Conservation (phyloP, 2,797 vertebrate species). For the Notamacropus eugenii region DNA sequence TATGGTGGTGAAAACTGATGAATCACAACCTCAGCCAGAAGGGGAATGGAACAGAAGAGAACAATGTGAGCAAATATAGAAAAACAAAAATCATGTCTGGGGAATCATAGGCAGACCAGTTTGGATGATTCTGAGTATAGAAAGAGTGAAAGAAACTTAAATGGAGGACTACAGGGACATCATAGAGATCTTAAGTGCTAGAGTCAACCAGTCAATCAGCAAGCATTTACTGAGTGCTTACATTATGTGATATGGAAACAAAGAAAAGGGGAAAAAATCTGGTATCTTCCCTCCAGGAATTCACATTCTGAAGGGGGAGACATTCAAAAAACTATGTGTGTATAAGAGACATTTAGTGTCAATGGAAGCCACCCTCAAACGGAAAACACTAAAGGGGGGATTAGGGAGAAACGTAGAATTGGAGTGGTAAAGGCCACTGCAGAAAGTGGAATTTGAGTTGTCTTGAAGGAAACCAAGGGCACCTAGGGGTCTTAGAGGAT, state of each 20-base stretch:
- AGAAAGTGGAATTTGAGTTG: not conserved
- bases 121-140: not conserved
- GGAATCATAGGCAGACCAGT: not conserved
- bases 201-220: not conserved
- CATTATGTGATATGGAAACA: not conserved
- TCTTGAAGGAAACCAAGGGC: not conserved
- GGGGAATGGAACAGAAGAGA: not conserved
- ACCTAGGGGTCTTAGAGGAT: too few relatives aligned
- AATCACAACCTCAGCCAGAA: not conserved
- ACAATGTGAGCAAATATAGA: not conserved
- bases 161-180: not conserved
- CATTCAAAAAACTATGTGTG: not conserved
- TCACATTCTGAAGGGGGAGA: not conserved
- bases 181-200: not conserved
- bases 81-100: not conserved
- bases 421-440: not conserved
- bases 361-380: not conserved
- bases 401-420: not conserved
- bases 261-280: not conserved
- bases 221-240: not conserved
- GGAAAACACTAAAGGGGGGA: not conserved
- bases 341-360: not conserved
- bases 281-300: not conserved
- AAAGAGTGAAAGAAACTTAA: not conserved
- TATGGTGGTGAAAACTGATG: not conserved